These are phyloP conservation scores for Leptobrachium leishanense DNA, from an alignment of 2,113 vertebrate genomes.

Conservation along the genomic window DNA sequence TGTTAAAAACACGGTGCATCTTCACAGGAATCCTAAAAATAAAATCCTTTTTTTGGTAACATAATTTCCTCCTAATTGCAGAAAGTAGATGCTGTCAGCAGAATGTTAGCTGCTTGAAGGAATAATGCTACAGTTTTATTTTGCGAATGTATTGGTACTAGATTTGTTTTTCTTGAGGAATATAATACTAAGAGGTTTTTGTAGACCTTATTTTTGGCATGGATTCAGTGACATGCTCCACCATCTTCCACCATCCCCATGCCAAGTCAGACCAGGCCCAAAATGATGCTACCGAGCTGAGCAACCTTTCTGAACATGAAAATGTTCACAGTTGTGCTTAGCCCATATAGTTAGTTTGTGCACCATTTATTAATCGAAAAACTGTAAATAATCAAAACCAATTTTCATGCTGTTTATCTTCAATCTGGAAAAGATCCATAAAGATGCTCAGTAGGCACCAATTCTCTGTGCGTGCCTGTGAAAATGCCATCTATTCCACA, in stretches of 20 bases:
- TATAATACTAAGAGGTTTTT: constrained; percentile 40
- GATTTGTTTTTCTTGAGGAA: constrained; percentile 40
- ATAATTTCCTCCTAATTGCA: background rate
- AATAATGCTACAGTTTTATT: constrained; percentile 37
- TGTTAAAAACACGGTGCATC: background rate
- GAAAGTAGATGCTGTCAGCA: constrained; percentile 23
- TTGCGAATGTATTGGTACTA: constrained; percentile 31
- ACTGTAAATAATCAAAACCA: too few relatives aligned
- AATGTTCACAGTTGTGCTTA: too few relatives aligned
- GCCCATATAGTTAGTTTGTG: too few relatives aligned
- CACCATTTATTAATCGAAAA: too few relatives aligned
- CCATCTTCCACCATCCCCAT: constrained; percentile 12
- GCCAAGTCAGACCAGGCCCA: too few relatives aligned
- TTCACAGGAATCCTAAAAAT: constrained; percentile 19
- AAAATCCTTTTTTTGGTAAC: constrained; percentile 34
- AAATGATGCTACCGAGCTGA: too few relatives aligned
- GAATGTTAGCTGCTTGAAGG: constrained; percentile 40
- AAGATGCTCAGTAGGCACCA: too few relatives aligned
- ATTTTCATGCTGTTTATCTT: too few relatives aligned
- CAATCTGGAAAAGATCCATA: too few relatives aligned
- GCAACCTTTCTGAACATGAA: too few relatives aligned
- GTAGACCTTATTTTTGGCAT: constrained; percentile 29
- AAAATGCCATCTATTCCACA: too few relatives aligned
- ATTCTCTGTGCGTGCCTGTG: too few relatives aligned
- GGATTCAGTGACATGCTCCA: constrained; percentile 15